Evolutionary conservation across 2,888 invertebrate genomes (phyloP), one percentile per base, ranked within the genome.

Genomic region (Dryocosmus kuriphilus): DNA sequence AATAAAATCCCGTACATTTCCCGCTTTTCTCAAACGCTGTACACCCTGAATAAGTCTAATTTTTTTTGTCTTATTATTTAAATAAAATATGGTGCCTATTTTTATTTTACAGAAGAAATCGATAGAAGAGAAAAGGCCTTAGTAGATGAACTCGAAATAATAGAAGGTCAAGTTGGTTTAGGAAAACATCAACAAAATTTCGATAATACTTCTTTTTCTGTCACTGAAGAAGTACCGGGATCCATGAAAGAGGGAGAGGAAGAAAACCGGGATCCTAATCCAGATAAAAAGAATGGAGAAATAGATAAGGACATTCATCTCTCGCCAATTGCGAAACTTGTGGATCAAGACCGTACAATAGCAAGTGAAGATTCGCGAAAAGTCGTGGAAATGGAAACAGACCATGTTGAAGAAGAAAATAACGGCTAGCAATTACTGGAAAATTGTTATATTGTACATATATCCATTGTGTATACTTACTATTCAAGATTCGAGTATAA

Each of bases 181-280:
- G 84, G 83, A 5, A 91, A 89, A 75, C 85, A n/a, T n/a, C n/a
- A 88, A 38, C 87, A 87, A 57, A 87, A 88, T 57, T 87, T 84
- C 51, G 89, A 88, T 35, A 82, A 85, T 16, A 30, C 82, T 5
- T 63, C 85, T 32, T 35, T 86, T 0, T 79, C 81, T 46, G 30
- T 74, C 77, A n/a, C 83, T n/a, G 74, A 78, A 32, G 84, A 88
- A 77, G 79, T 84, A 77, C 77, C 84, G 9, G 84, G 80, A 22
- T 80, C 84, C 1, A 82, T 85, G 35, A 85, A 89, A 38, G 90
- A 90, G 27, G 88, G 88, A 0, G 88, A 86, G 55, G 90, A 88
- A 73, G 90, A 91, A 80, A 91, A 91, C 85, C 88, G 88, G 6
- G 91, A 91, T 85, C 90, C 90, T 4, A 90, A 90, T 86, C 89